Conservation (phyloP, 2,113 vertebrate genomes). For the Bubo blakistoni region DNA sequence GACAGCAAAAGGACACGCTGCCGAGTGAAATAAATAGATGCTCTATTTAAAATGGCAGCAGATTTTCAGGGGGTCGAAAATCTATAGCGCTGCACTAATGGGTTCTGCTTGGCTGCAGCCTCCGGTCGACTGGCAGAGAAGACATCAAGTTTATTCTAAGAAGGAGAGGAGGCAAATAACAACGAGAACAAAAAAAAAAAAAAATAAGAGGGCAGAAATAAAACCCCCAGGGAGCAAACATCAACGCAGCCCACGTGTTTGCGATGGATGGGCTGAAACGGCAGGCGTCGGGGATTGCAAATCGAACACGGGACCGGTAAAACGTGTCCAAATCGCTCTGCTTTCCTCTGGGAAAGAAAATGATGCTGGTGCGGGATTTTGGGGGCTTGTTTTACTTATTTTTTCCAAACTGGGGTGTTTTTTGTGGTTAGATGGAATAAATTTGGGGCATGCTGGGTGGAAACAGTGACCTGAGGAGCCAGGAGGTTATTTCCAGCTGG, state of each 20-base stretch:
- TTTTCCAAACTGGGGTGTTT: neutral
- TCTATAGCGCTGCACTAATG: neutral
- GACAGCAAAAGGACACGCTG: neutral
- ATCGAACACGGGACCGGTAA: accelerated
- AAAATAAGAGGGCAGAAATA: neutral
- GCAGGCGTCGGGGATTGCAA: accelerated
- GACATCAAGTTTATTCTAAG: neutral
- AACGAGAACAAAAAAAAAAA: too few species aligned
- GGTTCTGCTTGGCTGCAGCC: neutral
- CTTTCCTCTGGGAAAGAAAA: neutral
- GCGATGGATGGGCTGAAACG: neutral
- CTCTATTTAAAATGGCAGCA: neutral
- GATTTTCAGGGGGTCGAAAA: neutral
- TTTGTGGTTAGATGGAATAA: neutral
- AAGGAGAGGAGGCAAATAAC: neutral
- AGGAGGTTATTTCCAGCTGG: neutral
- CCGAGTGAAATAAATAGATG: neutral
- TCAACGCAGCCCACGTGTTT: neutral
- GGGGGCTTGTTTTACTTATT: neutral
- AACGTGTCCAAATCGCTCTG: accelerated
- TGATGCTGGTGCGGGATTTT: accelerated
- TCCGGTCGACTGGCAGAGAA: neutral
- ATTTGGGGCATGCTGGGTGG: neutral
- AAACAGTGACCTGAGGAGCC: neutral
- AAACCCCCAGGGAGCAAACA: neutral